Percentiles rank a stretch among this genome's conserved stretches.
Evolutionary conservation across 2,797 vertebrate species (phyloP).

Genomic region (Bryconaethiops microstoma): DNA sequence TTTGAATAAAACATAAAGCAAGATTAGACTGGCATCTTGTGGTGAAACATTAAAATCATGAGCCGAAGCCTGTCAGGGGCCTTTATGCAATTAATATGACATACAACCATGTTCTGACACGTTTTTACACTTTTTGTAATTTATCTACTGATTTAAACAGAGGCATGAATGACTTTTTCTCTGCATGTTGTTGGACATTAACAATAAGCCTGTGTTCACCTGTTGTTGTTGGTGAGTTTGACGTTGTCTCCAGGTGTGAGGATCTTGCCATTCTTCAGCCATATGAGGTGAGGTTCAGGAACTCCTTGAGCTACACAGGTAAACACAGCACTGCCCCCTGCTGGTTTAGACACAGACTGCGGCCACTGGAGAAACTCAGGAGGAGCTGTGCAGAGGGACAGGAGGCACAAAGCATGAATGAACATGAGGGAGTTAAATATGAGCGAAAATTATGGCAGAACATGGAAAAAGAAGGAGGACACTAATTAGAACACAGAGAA

Average conservation of each 20-base stretch:
- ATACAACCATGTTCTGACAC: not conserved
- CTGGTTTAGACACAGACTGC: slow-evolving; percentile 66
- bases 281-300: slow-evolving; percentile 66
- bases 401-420: not conserved
- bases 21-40: slow-evolving; percentile 53
- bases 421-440: not conserved
- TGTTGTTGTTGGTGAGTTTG: slow-evolving; percentile 68
- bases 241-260: slow-evolving; percentile 63
- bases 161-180: not conserved
- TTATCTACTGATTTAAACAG: not conserved
- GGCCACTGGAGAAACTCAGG: slow-evolving; percentile 71
- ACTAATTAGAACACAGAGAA: not conserved
- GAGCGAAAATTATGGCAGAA: not conserved
- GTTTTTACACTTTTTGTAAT: not conserved
- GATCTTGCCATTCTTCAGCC: slow-evolving; percentile 70
- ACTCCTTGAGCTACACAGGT: slow-evolving; percentile 66
- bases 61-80: not conserved
- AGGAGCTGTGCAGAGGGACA: slow-evolving; percentile 58
- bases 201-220: slow-evolving; percentile 46
- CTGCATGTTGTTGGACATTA: not conserved
- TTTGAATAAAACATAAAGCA: too few species aligned
- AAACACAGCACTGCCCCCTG: slow-evolving; percentile 66
- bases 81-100: not conserved
- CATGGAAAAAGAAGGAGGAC: not conserved
- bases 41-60: slow-evolving; percentile 24